Conservation (phyloP, 2,113 vertebrate species). For the Cardinalis cardinalis region DNA sequence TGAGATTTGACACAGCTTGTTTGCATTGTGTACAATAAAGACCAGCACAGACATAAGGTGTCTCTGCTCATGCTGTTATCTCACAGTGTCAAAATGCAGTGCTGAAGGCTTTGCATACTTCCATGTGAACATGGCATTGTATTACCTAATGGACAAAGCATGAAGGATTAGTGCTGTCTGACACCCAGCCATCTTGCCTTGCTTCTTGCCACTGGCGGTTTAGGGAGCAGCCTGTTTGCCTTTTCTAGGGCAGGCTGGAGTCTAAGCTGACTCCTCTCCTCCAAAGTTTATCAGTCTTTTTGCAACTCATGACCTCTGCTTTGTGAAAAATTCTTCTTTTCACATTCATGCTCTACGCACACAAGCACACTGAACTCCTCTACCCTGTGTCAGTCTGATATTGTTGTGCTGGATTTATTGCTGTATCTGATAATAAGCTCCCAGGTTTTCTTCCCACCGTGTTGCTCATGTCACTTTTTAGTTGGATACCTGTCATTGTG, state of each 20-base stretch:
- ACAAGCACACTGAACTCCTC: neutral
- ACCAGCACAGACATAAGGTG: neutral
- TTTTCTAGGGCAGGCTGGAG: neutral
- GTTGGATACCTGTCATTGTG: neutral
- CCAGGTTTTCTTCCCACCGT: neutral
- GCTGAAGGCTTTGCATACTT: neutral
- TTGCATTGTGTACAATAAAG: neutral
- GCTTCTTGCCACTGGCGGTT: neutral
- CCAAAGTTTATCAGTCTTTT: neutral
- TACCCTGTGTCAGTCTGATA: neutral
- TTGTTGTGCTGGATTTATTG: neutral
- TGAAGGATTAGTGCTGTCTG: neutral
- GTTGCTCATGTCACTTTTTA: neutral
- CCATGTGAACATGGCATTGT: neutral
- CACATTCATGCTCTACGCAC: neutral
- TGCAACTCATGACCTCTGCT: neutral
- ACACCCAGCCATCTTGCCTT: neutral
- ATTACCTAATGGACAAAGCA: neutral
- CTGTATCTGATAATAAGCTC: neutral
- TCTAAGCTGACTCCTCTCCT: neutral
- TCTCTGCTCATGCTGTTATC: neutral
- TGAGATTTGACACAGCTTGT: neutral
- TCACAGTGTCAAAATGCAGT: neutral
- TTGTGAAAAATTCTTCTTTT: neutral
- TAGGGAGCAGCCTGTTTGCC: fast-evolving